Evolutionary conservation across 1,140 invertebrate species (phyloP).

Genomic region (Eurosta solidaginis): DNA sequence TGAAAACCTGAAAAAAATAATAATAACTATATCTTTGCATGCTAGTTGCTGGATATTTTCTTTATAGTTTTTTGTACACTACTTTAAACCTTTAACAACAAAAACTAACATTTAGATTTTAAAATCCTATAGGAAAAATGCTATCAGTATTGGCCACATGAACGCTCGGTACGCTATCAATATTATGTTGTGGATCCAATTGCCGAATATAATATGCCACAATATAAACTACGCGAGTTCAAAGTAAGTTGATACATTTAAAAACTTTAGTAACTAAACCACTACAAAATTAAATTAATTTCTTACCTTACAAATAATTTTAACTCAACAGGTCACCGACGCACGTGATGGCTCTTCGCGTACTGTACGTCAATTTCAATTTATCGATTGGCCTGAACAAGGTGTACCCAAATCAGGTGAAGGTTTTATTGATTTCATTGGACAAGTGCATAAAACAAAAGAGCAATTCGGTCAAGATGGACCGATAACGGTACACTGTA

Average conservation of each 20-base stretch:
- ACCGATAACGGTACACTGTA: conserved; percentile 98
- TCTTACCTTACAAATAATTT: background rate
- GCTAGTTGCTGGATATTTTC: too few species aligned
- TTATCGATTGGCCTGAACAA: conserved; percentile 99
- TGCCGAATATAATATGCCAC: conserved; percentile 99
- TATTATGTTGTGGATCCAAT: conserved; percentile 98
- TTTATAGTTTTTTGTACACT: too few species aligned
- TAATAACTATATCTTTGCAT: too few species aligned
- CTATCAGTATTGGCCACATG: conserved; percentile 98
- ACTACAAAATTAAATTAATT: too few species aligned
- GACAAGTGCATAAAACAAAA: conserved; percentile 99
- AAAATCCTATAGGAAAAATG: conserved; percentile 83
- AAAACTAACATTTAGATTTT: too few species aligned
- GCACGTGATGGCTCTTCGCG: conserved; percentile 92
- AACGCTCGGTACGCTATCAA: conserved; percentile 92
- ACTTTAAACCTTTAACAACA: background rate
- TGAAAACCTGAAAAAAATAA: too few species aligned
- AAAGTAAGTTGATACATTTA: conserved; percentile 72
- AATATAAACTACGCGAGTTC: conserved; percentile 98
- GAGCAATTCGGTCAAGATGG: conserved; percentile 99
- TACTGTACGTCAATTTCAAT: conserved; percentile 98
- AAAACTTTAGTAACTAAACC: too few species aligned
- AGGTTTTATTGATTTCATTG: conserved; percentile 97
- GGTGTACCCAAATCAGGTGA: conserved; percentile 94
- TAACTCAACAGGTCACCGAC: conserved; percentile 71